A percentile compares a stretch with the other conserved stretches of the same genome.
Conservation (phyloP, 2,888 invertebrate species). For the Podabrus alpinus region DNA sequence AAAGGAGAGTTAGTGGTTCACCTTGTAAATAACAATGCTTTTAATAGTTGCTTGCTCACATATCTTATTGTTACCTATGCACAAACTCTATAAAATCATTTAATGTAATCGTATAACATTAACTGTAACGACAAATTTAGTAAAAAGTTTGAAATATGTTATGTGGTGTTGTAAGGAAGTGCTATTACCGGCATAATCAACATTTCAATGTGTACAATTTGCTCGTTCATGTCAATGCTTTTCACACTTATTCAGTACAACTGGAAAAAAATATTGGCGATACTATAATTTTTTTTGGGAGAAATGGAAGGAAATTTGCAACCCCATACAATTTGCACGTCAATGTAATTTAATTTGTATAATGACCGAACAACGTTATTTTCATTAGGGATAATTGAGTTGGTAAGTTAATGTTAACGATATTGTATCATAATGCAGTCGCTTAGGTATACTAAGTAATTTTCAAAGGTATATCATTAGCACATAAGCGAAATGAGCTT, state of each 20-base stretch:
- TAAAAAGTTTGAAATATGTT: not conserved
- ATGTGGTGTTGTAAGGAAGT: not conserved
- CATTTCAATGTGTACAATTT: no score
- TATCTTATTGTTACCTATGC: not conserved
- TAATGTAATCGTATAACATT: not conserved
- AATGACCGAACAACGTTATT: not conserved
- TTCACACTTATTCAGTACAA: not conserved
- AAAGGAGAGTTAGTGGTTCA: constrained; percentile 2
- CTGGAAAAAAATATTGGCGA: no score
- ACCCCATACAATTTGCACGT: not conserved
- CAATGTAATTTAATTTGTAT: not conserved
- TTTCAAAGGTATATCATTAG: constrained; percentile 19
- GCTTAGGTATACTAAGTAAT: constrained; percentile 12
- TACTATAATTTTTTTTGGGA: not conserved
- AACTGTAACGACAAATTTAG: not conserved
- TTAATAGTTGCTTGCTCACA: not conserved
- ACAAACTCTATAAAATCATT: not conserved
- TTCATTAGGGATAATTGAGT: not conserved
- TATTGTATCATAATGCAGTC: constrained; percentile 4
- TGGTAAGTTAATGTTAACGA: not conserved
- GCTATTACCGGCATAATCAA: not conserved
- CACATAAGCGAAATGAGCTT: constrained; percentile 17
- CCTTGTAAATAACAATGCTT: constrained; percentile 2
- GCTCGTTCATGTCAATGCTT: not conserved
- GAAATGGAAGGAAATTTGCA: not conserved